Conservation (phyloP, 2,113 vertebrate genomes). For the Pimephales promelas region DNA sequence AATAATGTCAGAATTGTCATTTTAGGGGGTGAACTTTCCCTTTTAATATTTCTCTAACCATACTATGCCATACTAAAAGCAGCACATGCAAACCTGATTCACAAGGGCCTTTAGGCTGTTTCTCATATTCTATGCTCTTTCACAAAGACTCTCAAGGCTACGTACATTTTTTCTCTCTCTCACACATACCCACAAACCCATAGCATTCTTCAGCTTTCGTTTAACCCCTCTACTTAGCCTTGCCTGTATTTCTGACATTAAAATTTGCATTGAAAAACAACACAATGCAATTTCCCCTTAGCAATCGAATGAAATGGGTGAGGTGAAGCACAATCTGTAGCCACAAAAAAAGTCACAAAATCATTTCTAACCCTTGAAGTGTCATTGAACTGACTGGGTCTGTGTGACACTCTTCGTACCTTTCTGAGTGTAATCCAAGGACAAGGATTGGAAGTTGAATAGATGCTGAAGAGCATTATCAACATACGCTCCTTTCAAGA, state of each 20-base stretch:
- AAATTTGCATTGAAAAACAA: slow-evolving; percentile 7
- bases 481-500: slow-evolving; percentile 3
- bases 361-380: slow-evolving; percentile 20
- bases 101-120: neutral
- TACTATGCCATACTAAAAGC: neutral
- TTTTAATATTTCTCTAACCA: neutral
- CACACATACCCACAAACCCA: neutral
- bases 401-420: neutral
- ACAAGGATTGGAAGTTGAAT: slow-evolving; percentile 10
- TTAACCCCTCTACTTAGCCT: neutral
- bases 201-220: slow-evolving; percentile 1
- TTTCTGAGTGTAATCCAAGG: slow-evolving; percentile 38
- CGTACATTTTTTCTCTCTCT: neutral
- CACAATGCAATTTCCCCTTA: neutral
- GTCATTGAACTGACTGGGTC: slow-evolving; percentile 14
- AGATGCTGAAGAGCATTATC: slow-evolving; percentile 36
- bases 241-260: slow-evolving; percentile 15
- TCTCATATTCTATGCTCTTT: slow-evolving; percentile 12
- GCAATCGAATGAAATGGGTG: neutral
- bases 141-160: neutral
- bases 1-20: neutral
- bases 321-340: neutral
- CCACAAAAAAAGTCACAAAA: slow-evolving; percentile 29
- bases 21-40: neutral
- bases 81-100: neutral